These are phyloP conservation scores for Coranthus polyacanthus DNA, from an alignment of 2,797 vertebrate species.

Conservation along the genomic window DNA sequence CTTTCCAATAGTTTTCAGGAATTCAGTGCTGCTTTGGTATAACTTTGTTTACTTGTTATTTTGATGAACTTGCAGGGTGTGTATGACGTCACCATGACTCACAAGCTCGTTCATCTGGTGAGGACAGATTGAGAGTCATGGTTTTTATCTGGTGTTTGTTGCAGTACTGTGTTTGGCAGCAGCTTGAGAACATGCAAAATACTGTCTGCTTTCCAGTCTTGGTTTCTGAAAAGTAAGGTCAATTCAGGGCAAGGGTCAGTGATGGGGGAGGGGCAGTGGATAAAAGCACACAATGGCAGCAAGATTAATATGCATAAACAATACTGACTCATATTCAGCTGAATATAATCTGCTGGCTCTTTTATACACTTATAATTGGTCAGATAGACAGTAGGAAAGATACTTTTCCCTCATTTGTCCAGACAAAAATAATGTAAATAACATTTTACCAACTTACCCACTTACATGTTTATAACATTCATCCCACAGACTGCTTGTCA, in stretches of 20 bases:
- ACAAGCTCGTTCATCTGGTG: slow-evolving; percentile 14
- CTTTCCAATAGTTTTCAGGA: no score
- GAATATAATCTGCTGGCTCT: slow-evolving; percentile 11
- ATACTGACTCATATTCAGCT: slow-evolving; percentile 9
- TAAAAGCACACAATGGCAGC: slow-evolving; percentile 9
- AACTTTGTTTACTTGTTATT: slow-evolving; percentile 2
- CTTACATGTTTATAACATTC: not conserved
- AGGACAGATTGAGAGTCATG: slow-evolving; percentile 9
- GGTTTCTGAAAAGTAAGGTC: slow-evolving; percentile 49
- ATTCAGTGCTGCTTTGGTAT: not conserved
- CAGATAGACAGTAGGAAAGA: slow-evolving; percentile 12
- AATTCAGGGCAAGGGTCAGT: slow-evolving; percentile 43
- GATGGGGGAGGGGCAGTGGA: slow-evolving; percentile 28
- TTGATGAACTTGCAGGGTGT: slow-evolving; percentile 1
- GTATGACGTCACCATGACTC: slow-evolving; percentile 29
- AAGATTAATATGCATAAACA: slow-evolving; percentile 27
- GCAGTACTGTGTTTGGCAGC: slow-evolving; percentile 16
- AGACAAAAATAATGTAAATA: not conserved
- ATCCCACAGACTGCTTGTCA: not conserved
- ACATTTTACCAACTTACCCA: not conserved
- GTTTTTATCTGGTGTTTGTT: slow-evolving; percentile 36
- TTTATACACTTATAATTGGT: slow-evolving; percentile 9
- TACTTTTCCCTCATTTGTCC: not conserved
- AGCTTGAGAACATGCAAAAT: slow-evolving; percentile 10
- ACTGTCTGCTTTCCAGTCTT: not conserved